These are phyloP conservation scores for Bos taurus DNA, from an alignment of 2,113 vertebrate species.

Conservation along the genomic window DNA sequence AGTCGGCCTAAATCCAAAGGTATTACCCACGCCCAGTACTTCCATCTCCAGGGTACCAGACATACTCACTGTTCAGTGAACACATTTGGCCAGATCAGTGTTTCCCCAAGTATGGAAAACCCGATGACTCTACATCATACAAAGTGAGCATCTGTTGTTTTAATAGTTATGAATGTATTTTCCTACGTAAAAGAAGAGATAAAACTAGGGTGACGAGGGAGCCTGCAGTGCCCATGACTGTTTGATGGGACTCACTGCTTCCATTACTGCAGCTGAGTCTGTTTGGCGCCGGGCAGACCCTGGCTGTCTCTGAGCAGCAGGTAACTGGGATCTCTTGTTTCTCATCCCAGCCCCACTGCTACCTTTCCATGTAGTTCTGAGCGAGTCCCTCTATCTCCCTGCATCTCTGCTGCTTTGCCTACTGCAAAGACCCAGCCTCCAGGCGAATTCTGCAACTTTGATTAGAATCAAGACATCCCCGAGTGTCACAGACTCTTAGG, in stretches of 20 bases:
- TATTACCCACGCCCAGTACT: neutral
- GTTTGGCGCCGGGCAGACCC: neutral
- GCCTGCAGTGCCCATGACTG: neutral
- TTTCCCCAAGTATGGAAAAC: neutral
- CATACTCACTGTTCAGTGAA: rapidly evolving
- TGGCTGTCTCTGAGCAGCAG: neutral
- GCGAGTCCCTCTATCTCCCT: neutral
- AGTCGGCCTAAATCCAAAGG: neutral
- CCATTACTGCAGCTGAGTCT: neutral
- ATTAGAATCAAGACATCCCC: neutral
- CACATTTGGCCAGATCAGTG: neutral
- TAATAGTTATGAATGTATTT: neutral
- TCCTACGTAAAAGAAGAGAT: neutral
- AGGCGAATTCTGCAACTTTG: neutral
- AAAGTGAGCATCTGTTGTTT: neutral
- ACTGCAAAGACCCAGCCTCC: neutral
- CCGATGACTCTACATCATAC: neutral
- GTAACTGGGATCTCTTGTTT: neutral
- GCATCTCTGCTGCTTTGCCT: neutral
- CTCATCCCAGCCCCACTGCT: neutral
- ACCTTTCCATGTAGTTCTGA: neutral
- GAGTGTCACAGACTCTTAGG: neutral
- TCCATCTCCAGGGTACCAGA: neutral
- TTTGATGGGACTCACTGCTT: neutral
- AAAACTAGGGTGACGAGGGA: neutral